Percentiles rank a stretch among this genome's conserved stretches.
Conservation (phyloP, 2,888 invertebrate species). For the Pristionchus mayeri region DNA sequence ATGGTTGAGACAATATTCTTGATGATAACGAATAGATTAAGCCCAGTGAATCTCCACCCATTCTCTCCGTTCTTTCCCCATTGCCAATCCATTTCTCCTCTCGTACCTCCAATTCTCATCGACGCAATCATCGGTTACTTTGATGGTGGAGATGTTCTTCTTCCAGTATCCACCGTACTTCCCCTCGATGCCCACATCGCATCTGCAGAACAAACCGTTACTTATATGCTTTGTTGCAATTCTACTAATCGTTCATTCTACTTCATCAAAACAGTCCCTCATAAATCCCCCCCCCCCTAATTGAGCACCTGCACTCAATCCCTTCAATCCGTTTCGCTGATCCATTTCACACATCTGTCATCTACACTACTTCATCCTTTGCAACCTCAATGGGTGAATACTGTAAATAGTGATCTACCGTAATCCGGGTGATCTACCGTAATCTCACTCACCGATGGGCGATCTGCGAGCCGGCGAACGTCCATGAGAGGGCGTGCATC, state of each 20-base stretch:
- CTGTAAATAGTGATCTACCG: background rate
- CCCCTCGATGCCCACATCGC: background rate
- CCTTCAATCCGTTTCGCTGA: background rate
- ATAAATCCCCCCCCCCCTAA: background rate
- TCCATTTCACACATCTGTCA: conserved; percentile 18
- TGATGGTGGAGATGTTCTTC: background rate
- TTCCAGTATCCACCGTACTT: conserved; percentile 37
- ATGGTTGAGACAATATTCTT: background rate
- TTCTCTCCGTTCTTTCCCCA: background rate
- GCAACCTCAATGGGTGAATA: background rate
- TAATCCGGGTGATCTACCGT: background rate
- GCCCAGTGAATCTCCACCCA: background rate
- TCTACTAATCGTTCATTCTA: background rate
- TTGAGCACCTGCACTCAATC: conserved; percentile 9
- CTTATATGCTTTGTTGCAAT: background rate
- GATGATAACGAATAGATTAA: too few relatives aligned
- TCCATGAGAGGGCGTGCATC: conserved; percentile 76
- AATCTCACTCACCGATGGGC: conserved; percentile 64
- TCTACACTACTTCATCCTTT: background rate
- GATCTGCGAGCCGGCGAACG: conserved; percentile 73
- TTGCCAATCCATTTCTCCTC: background rate
- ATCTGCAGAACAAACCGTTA: background rate
- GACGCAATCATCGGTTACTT: background rate
- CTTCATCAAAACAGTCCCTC: background rate
- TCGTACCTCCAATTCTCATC: conserved; percentile 10